Conservation (phyloP, 2,888 invertebrate species). For the Melanotus villosus region DNA sequence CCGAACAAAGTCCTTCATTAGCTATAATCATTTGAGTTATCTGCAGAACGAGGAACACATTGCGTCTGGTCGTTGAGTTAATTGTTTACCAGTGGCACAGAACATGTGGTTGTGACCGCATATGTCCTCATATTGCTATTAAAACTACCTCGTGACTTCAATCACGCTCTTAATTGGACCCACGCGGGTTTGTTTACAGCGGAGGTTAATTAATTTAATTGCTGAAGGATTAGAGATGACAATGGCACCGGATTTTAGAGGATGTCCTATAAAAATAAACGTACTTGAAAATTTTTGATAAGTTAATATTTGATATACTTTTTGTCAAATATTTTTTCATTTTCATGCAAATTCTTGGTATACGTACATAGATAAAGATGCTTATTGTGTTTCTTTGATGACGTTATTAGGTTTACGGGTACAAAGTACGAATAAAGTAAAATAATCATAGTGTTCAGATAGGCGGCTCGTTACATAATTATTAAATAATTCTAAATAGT, state of each 20-base stretch:
- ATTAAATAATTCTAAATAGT: too few relatives aligned
- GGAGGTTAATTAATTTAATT: conserved; percentile 29
- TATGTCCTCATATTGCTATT: background rate
- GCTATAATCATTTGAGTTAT: background rate
- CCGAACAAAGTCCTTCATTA: background rate
- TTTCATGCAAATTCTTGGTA: too few relatives aligned
- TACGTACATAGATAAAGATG: too few relatives aligned
- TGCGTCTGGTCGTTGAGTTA: conserved; percentile 37
- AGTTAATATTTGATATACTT: background rate
- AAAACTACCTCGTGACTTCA: conserved; percentile 36
- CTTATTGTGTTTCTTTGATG: too few relatives aligned
- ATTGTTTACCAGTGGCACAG: conserved; percentile 43
- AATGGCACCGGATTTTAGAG: conserved; percentile 14
- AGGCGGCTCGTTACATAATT: too few relatives aligned
- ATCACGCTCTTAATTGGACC: conserved; percentile 32
- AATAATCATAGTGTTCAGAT: too few relatives aligned
- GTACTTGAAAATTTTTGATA: background rate
- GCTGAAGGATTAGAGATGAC: conserved; percentile 23
- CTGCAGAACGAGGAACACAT: conserved; percentile 25
- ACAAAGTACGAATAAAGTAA: too few relatives aligned
- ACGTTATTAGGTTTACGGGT: too few relatives aligned
- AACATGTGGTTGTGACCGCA: conserved; percentile 29
- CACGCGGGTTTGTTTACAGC: conserved; percentile 34
- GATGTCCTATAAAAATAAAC: background rate
- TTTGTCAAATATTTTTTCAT: background rate